These are phyloP conservation scores for Fistularia tabacaria DNA, from an alignment of 2,797 vertebrate species.

Conservation along the genomic window DNA sequence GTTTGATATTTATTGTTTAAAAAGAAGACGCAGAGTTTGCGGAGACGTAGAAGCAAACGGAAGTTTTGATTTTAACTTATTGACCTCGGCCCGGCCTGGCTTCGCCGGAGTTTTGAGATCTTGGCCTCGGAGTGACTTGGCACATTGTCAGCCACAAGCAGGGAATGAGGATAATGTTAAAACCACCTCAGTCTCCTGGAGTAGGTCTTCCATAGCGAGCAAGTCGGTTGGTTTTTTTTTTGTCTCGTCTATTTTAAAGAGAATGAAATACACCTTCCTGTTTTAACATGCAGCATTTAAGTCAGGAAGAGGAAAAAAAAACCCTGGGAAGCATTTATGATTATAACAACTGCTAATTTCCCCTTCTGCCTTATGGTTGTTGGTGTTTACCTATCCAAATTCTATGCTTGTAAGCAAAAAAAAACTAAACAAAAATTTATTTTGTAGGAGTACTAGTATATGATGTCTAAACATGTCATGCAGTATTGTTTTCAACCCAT, in stretches of 20 bases:
- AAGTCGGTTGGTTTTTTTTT: conserved; percentile 1
- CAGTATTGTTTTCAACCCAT: no score
- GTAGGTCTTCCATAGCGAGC: conserved; percentile 9
- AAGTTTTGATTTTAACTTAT: conserved; percentile 16
- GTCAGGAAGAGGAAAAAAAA: no score
- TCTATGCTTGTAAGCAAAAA: no score
- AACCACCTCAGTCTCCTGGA: conserved; percentile 42
- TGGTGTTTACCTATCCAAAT: no score
- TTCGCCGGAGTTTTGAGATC: conserved; percentile 31
- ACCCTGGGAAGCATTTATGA: no score
- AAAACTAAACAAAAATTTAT: no score
- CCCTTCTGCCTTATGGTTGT: no score
- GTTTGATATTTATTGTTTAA: conserved; percentile 28
- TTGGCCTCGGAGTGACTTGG: conserved; percentile 48
- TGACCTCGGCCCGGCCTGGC: conserved; percentile 25
- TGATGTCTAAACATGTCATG: no score
- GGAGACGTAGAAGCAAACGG: conserved; percentile 14
- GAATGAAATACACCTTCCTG: neutral
- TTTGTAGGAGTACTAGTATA: no score
- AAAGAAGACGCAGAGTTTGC: conserved; percentile 27
- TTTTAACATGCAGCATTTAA: no score
- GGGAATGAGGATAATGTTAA: conserved; percentile 58
- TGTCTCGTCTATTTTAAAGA: neutral
- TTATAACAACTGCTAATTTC: no score
- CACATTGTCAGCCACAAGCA: conserved; percentile 41